Evolutionary conservation across 1,140 invertebrate species (phyloP), one percentile per base, ranked within the genome.

Genomic region (Eufriesea mexicana): DNA sequence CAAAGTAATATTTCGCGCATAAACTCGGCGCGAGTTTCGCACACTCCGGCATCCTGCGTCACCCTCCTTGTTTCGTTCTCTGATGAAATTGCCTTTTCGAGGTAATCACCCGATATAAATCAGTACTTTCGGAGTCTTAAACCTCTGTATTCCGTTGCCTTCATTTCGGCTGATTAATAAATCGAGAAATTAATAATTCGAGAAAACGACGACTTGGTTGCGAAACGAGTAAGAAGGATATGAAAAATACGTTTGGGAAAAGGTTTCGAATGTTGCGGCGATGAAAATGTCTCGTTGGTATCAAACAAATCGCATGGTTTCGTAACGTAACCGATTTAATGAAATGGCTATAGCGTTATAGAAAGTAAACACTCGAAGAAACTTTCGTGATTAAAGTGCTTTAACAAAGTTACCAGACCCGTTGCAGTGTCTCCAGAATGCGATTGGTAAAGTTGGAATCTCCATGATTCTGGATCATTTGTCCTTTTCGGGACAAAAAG

Each of bases 361-460:
- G 83, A 87, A 84, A 74, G 68, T 87, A 87, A 87, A 80, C 57
- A 84, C 78, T 67, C 25, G 25, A 42, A 10, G 25, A 62, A 87
- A 87, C 72, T 87, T 87, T 78, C 28, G 59, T 72, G 76, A 87
- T 87, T 84, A 87, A 79, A 84, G 67, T 54, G 77, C 55, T 79
- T 45, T 35, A 87, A 62, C 61, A 61, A 77, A 84, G 70, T 87
- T 84, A 25, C 79, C 23, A 49, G 51, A 23, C 77, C 45, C 20
- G 82, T 76, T 67, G 51, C 51, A 77, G 16, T 83, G 77, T 84
- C 80, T 86, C 51, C 28, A 64, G 72, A 67, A 79, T 70, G 67
- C 67, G 70, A 89, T 90, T 90, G 86, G 70, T 76, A 83, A 87
- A 89, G 88, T 89, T 89, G 35, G 77, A 68, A 82, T 86, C 66